Percentiles rank a stretch among this genome's conserved stretches.
These are phyloP conservation scores for Pristionchus japonicus DNA, from an alignment of 2,888 invertebrate genomes.

Conservation along the genomic window DNA sequence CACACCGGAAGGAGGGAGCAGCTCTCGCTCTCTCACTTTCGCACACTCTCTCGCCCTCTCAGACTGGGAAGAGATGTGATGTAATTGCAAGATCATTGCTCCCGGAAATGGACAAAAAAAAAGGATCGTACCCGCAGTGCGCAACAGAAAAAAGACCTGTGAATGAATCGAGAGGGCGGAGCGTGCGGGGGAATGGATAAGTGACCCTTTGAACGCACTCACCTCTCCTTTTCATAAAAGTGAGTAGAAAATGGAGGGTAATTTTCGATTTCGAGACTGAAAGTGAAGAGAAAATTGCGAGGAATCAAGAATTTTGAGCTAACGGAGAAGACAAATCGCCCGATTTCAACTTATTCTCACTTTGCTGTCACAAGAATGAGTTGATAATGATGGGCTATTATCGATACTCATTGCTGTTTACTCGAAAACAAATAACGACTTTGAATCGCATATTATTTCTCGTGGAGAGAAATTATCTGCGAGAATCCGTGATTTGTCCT, in stretches of 20 bases:
- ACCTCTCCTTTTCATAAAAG: background rate
- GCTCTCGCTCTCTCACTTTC: background rate
- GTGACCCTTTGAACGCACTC: background rate
- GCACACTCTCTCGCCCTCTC: background rate
- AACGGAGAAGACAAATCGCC: too few species aligned
- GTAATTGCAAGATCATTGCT: background rate
- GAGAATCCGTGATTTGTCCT: background rate
- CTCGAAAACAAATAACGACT: background rate
- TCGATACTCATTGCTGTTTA: background rate
- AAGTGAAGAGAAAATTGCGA: background rate
- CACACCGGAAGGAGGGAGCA: slow-evolving; percentile 5
- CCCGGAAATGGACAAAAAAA: background rate
- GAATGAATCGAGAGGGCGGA: background rate
- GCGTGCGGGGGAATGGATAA: background rate
- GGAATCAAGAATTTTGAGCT: too few species aligned
- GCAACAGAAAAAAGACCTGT: background rate
- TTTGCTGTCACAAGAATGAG: background rate
- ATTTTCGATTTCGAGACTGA: background rate
- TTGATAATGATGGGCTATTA: background rate
- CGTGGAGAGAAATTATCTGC: background rate
- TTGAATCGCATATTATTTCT: background rate
- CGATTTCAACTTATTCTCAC: background rate
- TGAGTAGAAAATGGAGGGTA: background rate
- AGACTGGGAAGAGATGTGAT: background rate
- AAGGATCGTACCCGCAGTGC: background rate